phyloP scores from a whole-genome alignment of 1,140 invertebrate species.

The Hypsibius dujardini region DNA sequence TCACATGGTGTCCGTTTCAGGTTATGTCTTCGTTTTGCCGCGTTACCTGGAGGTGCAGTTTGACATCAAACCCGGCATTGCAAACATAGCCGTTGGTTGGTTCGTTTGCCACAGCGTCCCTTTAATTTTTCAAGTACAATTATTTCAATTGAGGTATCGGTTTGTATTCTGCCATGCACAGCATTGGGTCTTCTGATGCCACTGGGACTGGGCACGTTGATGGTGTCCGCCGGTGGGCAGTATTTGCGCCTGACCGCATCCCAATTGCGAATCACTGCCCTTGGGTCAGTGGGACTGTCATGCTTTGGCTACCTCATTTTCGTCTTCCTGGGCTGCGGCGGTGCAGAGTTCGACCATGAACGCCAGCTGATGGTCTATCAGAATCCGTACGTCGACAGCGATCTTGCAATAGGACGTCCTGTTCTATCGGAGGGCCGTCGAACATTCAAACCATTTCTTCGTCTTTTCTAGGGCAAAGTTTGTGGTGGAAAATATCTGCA shows the following conservation, averaged over 20 bases:
- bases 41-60: constrained; percentile 1
- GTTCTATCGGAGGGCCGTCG: no score
- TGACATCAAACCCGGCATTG: not conserved
- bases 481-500: not conserved
- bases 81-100: not conserved
- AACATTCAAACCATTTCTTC: no score
- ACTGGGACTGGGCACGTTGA: not conserved
- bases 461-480: no score
- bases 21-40: not conserved
- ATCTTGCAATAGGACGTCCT: no score
- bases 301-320: not conserved
- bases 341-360: not conserved
- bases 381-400: not conserved
- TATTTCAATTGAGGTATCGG: no score
- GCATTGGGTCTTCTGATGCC: not conserved
- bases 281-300: not conserved
- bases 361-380: not conserved
- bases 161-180: not conserved
- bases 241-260: not conserved
- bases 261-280: not conserved
- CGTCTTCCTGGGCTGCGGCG: constrained; percentile 8
- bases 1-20: not conserved
- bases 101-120: no score
- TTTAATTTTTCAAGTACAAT: no score
- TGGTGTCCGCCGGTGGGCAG: not conserved